Percentiles rank a stretch among this genome's conserved stretches.
Conservation (phyloP, 1,140 invertebrate species). For the Chymomyza costata region DNA sequence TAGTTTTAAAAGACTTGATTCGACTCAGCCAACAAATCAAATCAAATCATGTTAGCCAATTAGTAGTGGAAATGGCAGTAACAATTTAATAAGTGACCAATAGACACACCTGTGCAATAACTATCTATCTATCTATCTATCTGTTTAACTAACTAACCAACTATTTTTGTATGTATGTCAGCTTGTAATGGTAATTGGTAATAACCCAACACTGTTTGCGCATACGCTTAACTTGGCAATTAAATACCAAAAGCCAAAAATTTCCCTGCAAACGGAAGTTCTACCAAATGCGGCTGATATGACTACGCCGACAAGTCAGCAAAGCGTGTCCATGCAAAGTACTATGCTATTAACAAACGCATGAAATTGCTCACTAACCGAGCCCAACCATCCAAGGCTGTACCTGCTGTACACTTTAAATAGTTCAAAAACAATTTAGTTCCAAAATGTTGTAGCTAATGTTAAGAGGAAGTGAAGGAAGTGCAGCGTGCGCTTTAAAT, state of each 20-base stretch:
- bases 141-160: too few relatives aligned
- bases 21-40: too few relatives aligned
- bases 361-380: conserved; percentile 54
- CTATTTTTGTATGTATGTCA: neutral
- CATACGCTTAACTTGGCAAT: conserved; percentile 59
- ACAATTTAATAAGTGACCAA: conserved; percentile 3
- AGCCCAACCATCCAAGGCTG: neutral
- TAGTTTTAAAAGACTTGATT: too few relatives aligned
- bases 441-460: conserved; percentile 3
- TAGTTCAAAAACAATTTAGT: conserved; percentile 60
- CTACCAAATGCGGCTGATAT: conserved; percentile 63
- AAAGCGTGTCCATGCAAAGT: conserved; percentile 47
- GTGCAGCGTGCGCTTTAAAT: too few relatives aligned
- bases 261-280: conserved; percentile 54
- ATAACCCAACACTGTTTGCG: conserved; percentile 56
- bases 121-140: neutral
- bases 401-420: conserved; percentile 15
- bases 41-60: too few relatives aligned
- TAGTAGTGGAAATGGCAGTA: too few relatives aligned
- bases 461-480: too few relatives aligned
- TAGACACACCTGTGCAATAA: conserved; percentile 1
- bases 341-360: conserved; percentile 50
- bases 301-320: conserved; percentile 20
- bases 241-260: conserved; percentile 34
- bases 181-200: conserved; percentile 25